These are phyloP conservation scores for Chionis minor DNA, from an alignment of 2,113 vertebrate species.

Conservation along the genomic window DNA sequence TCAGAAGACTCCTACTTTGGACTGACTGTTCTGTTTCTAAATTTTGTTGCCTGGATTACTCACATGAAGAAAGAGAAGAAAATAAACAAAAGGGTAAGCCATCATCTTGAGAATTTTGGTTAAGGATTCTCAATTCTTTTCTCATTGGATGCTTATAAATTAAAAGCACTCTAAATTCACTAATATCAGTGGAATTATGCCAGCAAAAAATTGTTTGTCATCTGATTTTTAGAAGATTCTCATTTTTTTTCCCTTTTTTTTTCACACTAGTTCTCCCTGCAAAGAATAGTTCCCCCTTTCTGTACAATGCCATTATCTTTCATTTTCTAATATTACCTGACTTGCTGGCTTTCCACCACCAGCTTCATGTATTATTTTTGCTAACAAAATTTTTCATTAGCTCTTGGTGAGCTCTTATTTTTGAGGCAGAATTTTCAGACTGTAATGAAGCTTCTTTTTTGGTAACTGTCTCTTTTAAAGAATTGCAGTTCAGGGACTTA, in stretches of 20 bases:
- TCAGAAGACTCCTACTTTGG: background rate
- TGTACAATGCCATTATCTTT: background rate
- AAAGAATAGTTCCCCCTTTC: background rate
- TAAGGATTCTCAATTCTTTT: background rate
- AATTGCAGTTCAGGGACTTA: background rate
- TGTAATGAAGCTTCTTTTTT: background rate
- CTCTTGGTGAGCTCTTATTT: background rate
- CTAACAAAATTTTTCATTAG: background rate
- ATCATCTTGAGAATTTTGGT: background rate
- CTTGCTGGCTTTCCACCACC: background rate
- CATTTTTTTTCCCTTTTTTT: background rate
- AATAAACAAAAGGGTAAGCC: background rate
- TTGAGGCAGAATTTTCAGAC: background rate
- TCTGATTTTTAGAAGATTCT: background rate
- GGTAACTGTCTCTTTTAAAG: background rate
- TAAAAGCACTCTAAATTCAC: background rate
- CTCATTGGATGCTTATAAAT: background rate
- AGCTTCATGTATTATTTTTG: background rate
- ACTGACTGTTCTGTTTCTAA: background rate
- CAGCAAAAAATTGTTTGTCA: background rate
- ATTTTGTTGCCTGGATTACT: background rate
- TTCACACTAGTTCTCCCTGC: accelerated
- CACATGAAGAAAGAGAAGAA: background rate
- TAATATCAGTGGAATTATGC: background rate
- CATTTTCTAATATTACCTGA: background rate